Percentiles rank a stretch among this genome's conserved stretches.
phyloP scores from a whole-genome alignment of 2,113 vertebrate genomes.

The Guaruba guarouba region DNA sequence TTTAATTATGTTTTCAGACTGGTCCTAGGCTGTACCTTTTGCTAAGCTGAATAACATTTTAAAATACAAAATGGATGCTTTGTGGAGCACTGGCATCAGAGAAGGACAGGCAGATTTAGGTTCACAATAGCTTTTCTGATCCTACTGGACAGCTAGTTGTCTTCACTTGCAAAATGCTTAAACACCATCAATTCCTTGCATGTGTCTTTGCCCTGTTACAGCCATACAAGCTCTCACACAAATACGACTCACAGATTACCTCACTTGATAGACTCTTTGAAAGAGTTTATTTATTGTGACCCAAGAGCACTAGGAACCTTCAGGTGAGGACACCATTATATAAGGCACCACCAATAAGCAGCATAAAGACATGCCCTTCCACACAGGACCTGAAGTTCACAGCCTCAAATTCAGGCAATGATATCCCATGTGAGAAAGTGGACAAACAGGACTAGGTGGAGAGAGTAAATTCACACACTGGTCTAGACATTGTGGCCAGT shows the following conservation, averaged over 20 bases:
- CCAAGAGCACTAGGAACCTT: not conserved
- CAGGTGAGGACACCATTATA: not conserved
- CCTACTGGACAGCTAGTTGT: not conserved
- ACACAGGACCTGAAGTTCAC: not conserved
- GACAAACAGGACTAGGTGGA: not conserved
- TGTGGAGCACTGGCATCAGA: not conserved
- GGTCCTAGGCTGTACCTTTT: not conserved
- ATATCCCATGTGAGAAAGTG: not conserved
- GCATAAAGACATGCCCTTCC: not conserved
- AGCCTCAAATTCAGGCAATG: not conserved
- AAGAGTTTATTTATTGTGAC: not conserved
- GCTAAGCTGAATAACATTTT: not conserved
- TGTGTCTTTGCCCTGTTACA: not conserved
- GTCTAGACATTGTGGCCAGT: not conserved
- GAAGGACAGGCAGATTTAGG: not conserved
- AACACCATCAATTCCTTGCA: not conserved
- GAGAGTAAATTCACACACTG: not conserved
- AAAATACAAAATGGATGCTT: not conserved
- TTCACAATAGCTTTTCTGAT: slow-evolving; percentile 10
- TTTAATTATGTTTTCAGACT: not conserved
- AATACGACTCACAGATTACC: not conserved
- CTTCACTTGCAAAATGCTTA: not conserved
- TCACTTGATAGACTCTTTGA: not conserved
- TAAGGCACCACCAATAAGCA: not conserved
- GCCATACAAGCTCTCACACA: not conserved